A percentile compares a stretch with the other conserved stretches of the same genome.
phyloP scores from a whole-genome alignment of 2,888 invertebrate genomes.

The Cartodere bifasciata region DNA sequence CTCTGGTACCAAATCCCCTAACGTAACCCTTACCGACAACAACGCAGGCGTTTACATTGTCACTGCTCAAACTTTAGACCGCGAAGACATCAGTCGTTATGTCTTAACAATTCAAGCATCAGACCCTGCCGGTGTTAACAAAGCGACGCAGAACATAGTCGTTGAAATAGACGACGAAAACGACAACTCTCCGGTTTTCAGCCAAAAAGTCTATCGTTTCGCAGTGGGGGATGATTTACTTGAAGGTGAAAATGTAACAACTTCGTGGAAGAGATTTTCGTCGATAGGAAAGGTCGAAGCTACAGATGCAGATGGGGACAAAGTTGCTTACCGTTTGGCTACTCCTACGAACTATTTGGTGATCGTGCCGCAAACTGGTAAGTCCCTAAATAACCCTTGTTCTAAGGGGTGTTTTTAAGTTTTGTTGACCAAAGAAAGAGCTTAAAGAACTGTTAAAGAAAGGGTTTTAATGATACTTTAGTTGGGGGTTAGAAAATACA shows the following conservation, averaged over 20 bases:
- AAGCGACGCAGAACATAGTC: conserved; percentile 63
- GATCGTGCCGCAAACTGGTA: conserved; percentile 84
- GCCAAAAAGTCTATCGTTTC: conserved; percentile 65
- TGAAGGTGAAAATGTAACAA: conserved; percentile 46
- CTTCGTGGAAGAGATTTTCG: conserved; percentile 64
- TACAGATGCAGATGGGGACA: conserved; percentile 82
- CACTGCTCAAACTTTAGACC: conserved; percentile 64
- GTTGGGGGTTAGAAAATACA: no score
- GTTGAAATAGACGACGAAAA: conserved; percentile 76
- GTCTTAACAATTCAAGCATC: conserved; percentile 67
- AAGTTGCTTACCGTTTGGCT: conserved; percentile 73
- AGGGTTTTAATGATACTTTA: no score
- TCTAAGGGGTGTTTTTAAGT: no score
- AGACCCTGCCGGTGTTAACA: conserved; percentile 67
- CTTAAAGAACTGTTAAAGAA: no score
- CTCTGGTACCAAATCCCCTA: conserved; percentile 34
- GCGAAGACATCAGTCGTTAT: conserved; percentile 61
- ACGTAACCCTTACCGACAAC: conserved; percentile 37
- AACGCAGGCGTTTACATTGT: conserved; percentile 60
- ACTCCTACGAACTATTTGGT: conserved; percentile 73
- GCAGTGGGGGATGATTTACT: conserved; percentile 51
- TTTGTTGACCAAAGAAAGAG: no score
- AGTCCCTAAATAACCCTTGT: no score
- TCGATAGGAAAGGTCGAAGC: conserved; percentile 79
- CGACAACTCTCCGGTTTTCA: conserved; percentile 82